phyloP scores from a whole-genome alignment of 2,797 vertebrate species.

The Pogonophryne albipinna region DNA sequence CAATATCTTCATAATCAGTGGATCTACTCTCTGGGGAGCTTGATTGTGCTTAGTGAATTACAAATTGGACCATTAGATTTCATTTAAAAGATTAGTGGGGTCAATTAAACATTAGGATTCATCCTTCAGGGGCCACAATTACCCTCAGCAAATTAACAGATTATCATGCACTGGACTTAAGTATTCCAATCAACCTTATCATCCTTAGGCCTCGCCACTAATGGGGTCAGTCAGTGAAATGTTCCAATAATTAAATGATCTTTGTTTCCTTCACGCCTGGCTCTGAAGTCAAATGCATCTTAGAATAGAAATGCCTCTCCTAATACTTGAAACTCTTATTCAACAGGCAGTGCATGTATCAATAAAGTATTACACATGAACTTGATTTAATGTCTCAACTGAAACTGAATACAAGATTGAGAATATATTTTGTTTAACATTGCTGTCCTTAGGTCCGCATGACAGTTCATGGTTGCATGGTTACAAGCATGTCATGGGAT shows the following conservation, averaged over 20 bases:
- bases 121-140: neutral
- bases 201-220: neutral
- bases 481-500: constrained; percentile 44
- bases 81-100: neutral
- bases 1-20: too few species aligned
- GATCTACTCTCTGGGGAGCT: too few species aligned
- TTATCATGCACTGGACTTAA: neutral
- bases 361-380: neutral
- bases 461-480: constrained; percentile 12
- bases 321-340: neutral
- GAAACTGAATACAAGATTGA: neutral
- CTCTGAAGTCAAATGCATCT: neutral
- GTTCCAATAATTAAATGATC: constrained; percentile 26
- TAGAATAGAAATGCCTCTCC: constrained; percentile 13
- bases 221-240: neutral
- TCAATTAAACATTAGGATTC: neutral
- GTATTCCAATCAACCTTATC: neutral
- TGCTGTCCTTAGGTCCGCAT: constrained; percentile 11
- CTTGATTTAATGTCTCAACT: neutral
- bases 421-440: constrained; percentile 16
- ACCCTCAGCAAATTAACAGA: neutral
- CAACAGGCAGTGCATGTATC: neutral
- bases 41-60: too few species aligned
- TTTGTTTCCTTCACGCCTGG: neutral
- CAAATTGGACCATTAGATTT: too few species aligned